Evolutionary conservation across 2,797 vertebrate species (phyloP), one percentile per base, ranked within the genome.

Genomic region (Pagetopsis macropterus): DNA sequence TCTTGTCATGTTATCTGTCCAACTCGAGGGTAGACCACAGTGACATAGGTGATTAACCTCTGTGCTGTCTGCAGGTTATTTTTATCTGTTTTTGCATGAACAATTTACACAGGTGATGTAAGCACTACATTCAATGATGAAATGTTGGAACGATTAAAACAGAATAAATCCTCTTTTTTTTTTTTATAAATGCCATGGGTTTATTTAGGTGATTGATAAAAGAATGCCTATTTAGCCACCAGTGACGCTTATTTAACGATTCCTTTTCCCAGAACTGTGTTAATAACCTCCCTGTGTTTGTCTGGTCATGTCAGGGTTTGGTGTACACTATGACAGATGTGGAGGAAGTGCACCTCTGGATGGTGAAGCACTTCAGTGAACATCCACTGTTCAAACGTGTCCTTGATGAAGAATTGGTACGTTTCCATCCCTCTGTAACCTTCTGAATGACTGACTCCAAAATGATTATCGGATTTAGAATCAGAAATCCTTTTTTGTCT

Each of bases 311-410:
- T 58, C 88, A 98, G 97, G 97, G 96, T 54, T 91, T 97, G 88
- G 96, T 98, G 2, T 98, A 98, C 52, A 97, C 97, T 54, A 95
- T 95, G 68, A 97, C 97, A 0, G 97, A 98, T 67, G 97, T 98
- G 77, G 94, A 95, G 78, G 97, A 98, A 66, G 94, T 97, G 1
- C 96, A 98, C 58, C 50, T 93, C 19, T 98, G 97, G 97, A 98
- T 98, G 93, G 95, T 96, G 65, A 95, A 94, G 75, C 97, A 97
- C 79, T 97, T 98, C 75, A 93, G 87, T 17, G 95, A 95, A 75
- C 97, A 98, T 85, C 96, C 96, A 0, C 92, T 98, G 50, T 98
- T 98, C 78, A 83, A 91, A 67, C 92, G 89, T 3, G 96, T 97
- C 56, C 67, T 93, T 0, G 88, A 95, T 23, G 95, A 94, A 19